A percentile compares a stretch with the other conserved stretches of the same genome.
Evolutionary conservation across 2,113 vertebrate genomes (phyloP).

Genomic region (Mugil cephalus): DNA sequence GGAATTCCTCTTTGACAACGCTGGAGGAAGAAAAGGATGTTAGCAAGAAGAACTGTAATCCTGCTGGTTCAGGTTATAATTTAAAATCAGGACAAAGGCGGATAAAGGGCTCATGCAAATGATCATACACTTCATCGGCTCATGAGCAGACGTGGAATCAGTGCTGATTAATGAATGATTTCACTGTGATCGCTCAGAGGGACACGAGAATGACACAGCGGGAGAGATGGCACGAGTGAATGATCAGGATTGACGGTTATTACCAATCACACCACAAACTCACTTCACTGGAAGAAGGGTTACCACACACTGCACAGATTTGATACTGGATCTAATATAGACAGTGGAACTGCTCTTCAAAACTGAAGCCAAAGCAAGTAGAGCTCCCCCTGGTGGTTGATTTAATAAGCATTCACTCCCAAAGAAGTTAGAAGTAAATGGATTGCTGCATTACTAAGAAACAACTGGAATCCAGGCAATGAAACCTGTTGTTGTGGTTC

Average conservation of each 20-base stretch:
- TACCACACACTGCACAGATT: conserved; percentile 33
- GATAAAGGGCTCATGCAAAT: conserved; percentile 38
- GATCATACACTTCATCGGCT: conserved; percentile 7
- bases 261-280: background rate
- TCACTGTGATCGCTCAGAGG: conserved; percentile 30
- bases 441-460: too few species aligned
- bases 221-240: conserved; percentile 8
- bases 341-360: too few species aligned
- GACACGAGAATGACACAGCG: background rate
- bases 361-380: too few species aligned
- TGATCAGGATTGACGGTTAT: background rate
- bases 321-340: background rate
- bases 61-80: accelerated
- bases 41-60: background rate
- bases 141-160: conserved; percentile 31
- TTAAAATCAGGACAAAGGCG: background rate
- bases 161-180: conserved; percentile 33
- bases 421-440: too few species aligned
- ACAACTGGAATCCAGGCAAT: too few species aligned
- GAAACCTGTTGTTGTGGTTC: too few species aligned
- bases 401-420: too few species aligned
- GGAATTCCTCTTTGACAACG: conserved; percentile 88
- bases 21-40: conserved; percentile 71
- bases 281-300: conserved; percentile 3
- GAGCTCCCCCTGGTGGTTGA: too few species aligned